Base-by-base conservation (phyloP, 2,113 vertebrate genomes). In the Nanorana parkeri region DNA sequence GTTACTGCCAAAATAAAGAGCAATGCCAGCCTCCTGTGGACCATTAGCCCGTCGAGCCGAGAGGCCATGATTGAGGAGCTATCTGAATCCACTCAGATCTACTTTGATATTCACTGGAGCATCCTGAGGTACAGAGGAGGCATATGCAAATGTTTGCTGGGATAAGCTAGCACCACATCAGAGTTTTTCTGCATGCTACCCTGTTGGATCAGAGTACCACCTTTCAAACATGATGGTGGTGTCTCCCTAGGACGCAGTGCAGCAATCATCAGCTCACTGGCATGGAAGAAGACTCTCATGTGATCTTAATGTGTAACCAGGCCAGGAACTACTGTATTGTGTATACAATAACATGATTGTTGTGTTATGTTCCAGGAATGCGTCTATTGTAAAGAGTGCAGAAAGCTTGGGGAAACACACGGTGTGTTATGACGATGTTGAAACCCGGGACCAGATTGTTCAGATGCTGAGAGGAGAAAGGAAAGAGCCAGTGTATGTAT, bases 21-120 rank as follows among this genome's bases (percentile, higher is more conserved):
- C 64, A 93, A 94, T 5, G 84, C 93, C 77, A 92, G 88, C 23
- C 87, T 90, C 77, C 84, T 92, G 41, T 91, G 91, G 93, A 89
- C 72, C 81, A 89, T 90, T 85, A 94, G 93, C 78, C 91, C 92
- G 0, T 85, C 90, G 67, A 91, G 89, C 64, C 68, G 77, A 3
- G 84, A 86, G 0, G 90, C 92, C 13, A 89, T 60, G 85, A 90
- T 90, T 3, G 75, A 87, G 60, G 91, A 94, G 41, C 86, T 93
- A 17, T 78, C 86, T n/a, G 85, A 84, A 68, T 89, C 91, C 24
- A 83, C 93, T 0, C 82, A 93, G 47, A 68, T 94, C 69, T 87
- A 86, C 26, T 29, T 88, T 61, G 91, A 91, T 28, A 78, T 91
- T 55, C 85, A 76, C 19, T 87, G 90, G 91, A 88, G 86, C 0